These are phyloP conservation scores for Aix galericulata DNA, from an alignment of 2,113 vertebrate genomes.

Conservation along the genomic window DNA sequence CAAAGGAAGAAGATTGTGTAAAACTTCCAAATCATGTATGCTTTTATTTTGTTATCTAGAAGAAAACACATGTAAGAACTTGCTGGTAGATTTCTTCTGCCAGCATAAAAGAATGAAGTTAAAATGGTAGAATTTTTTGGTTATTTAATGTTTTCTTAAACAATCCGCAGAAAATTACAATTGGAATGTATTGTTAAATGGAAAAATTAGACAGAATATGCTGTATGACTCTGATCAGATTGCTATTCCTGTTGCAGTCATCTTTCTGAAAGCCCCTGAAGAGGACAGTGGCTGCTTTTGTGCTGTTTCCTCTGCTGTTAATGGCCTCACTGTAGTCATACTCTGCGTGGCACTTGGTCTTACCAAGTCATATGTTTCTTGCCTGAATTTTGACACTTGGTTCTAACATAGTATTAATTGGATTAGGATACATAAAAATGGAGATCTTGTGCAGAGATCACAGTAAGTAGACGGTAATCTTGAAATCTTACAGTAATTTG, in stretches of 20 bases:
- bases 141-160: not conserved
- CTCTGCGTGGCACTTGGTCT: not conserved
- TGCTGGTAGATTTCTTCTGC: not conserved
- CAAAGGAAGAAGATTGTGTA: not conserved
- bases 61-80: not conserved
- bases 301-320: not conserved
- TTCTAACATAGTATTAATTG: not conserved
- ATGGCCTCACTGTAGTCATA: not conserved
- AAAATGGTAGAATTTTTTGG: not conserved
- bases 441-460: not conserved
- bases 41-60: not conserved
- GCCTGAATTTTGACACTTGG: not conserved
- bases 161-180: not conserved
- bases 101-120: not conserved
- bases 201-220: not conserved
- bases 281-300: slow-evolving; percentile 12
- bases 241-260: not conserved
- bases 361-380: not conserved
- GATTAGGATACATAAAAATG: not conserved
- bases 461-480: not conserved
- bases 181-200: not conserved
- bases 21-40: not conserved
- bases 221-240: not conserved
- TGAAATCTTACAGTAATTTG: not conserved
- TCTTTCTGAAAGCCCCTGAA: not conserved